Evolutionary conservation across 2,113 vertebrate species (phyloP).

Genomic region (Menura novaehollandiae): DNA sequence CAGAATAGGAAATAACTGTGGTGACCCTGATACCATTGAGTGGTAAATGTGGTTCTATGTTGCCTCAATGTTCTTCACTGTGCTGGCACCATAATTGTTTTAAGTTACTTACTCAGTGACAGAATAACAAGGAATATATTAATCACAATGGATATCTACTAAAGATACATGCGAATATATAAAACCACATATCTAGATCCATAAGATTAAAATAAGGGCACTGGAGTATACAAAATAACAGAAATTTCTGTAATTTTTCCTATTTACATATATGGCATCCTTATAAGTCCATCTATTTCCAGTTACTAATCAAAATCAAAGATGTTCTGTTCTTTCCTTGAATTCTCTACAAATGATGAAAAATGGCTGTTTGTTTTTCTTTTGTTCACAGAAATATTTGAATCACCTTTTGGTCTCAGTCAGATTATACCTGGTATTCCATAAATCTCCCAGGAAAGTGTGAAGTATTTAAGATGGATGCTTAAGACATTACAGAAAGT

Average conservation of each 20-base stretch:
- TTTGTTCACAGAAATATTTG: not conserved
- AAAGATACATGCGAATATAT: not conserved
- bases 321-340: not conserved
- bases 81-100: not conserved
- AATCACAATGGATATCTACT: not conserved
- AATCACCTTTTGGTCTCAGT: slow-evolving; percentile 2
- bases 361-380: not conserved
- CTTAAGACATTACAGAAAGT: not conserved
- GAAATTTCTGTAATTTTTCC: not conserved
- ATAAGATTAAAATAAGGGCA: not conserved
- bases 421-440: not conserved
- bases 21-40: not conserved
- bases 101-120: not conserved
- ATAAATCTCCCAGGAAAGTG: not conserved
- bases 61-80: not conserved
- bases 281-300: not conserved
- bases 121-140: not conserved
- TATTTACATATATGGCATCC: not conserved
- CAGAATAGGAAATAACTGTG: slow-evolving; percentile 13
- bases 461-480: not conserved
- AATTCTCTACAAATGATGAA: not conserved
- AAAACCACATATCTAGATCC: not conserved
- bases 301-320: slow-evolving; percentile 15
- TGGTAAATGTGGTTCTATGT: not conserved
- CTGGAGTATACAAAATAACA: not conserved